These are phyloP conservation scores for Hydrolagus affinis DNA, from an alignment of 2,113 vertebrate species.

Conservation along the genomic window DNA sequence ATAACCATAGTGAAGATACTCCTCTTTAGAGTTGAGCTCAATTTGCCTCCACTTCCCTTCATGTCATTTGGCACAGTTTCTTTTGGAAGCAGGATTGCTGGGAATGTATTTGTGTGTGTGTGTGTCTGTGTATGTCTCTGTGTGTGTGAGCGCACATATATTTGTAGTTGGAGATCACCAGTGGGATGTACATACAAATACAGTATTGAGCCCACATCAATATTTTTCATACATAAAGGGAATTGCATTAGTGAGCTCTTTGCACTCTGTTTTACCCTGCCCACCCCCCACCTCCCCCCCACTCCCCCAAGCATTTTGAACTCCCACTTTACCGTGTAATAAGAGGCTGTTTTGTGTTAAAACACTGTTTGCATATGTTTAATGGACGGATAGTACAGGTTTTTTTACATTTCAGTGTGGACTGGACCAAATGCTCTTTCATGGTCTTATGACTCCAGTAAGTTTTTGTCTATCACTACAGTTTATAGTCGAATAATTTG, in stretches of 20 bases:
- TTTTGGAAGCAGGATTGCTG: too few relatives aligned
- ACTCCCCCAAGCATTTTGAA: too few relatives aligned
- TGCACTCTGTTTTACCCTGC: neutral
- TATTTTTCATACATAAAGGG: neutral
- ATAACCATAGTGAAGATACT: too few relatives aligned
- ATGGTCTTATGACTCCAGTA: neutral
- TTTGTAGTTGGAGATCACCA: too few relatives aligned
- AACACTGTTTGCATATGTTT: neutral
- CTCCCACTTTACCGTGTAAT: neutral
- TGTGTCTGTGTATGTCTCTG: too few relatives aligned
- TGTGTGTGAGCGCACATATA: too few relatives aligned
- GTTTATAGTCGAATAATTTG: neutral
- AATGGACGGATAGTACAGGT: neutral
- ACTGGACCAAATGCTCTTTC: neutral
- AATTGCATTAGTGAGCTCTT: neutral
- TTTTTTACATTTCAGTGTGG: neutral
- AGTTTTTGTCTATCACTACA: neutral
- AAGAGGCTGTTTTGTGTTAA: neutral
- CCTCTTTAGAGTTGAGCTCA: too few relatives aligned
- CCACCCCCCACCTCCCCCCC: neutral
- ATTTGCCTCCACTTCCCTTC: too few relatives aligned
- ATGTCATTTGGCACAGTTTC: too few relatives aligned
- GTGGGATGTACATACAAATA: too few relatives aligned
- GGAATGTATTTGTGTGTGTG: too few relatives aligned
- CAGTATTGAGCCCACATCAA: too few relatives aligned